These are phyloP conservation scores for Neoascia interrupta DNA, from an alignment of 2,888 invertebrate genomes.

Conservation along the genomic window DNA sequence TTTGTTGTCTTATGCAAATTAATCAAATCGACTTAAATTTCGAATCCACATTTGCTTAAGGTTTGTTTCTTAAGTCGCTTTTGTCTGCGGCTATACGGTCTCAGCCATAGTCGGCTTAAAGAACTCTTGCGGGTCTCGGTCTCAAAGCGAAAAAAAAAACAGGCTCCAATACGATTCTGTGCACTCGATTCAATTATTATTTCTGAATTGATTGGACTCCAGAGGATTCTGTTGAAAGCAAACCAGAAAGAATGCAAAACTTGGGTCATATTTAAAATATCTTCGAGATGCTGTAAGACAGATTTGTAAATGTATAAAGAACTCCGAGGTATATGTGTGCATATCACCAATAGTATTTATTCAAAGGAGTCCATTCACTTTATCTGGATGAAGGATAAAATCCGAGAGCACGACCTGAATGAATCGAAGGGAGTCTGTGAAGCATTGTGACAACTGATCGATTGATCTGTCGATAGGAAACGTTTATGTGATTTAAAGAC, in stretches of 20 bases:
- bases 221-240: constrained; percentile 4
- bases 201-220: constrained; percentile 59
- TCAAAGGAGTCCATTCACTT: constrained; percentile 33
- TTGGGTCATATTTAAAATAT: constrained; percentile 48
- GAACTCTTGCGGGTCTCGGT: constrained; percentile 52
- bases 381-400: constrained; percentile 21
- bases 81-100: not conserved
- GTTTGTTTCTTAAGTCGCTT: constrained; percentile 33
- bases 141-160: constrained; percentile 41
- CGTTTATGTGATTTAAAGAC: too few species aligned
- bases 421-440: constrained; percentile 30
- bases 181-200: constrained; percentile 68
- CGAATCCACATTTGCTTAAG: constrained; percentile 60
- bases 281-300: constrained; percentile 8
- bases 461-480: constrained; percentile 59
- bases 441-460: constrained; percentile 57
- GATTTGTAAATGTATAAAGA: constrained; percentile 21
- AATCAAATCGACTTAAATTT: constrained; percentile 77
- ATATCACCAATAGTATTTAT: constrained; percentile 38
- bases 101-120: constrained; percentile 2
- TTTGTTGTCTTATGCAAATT: constrained; percentile 80
- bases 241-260: not conserved
- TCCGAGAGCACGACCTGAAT: constrained; percentile 40
- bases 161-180: constrained; percentile 53
- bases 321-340: too few species aligned